Conservation (phyloP, 1,140 invertebrate species). For the Drosophila tropicalis region DNA sequence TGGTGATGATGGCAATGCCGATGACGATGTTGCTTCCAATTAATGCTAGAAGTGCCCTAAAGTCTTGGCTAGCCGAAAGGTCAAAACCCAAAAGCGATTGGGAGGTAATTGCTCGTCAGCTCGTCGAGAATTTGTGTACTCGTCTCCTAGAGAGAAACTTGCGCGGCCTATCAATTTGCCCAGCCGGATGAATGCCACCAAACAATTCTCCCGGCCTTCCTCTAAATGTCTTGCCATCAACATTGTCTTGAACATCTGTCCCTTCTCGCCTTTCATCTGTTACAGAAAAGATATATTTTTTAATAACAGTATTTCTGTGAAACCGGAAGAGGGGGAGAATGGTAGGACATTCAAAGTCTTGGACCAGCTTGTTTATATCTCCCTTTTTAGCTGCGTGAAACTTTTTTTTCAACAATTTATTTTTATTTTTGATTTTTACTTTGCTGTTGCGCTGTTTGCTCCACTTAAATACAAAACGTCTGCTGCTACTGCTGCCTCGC, state of each 20-base stretch:
- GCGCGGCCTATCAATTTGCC: slow-evolving; percentile 65
- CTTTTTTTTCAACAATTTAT: slow-evolving; percentile 55
- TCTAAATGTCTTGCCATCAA: neutral
- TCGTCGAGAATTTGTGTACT: slow-evolving; percentile 2
- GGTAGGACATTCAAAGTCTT: slow-evolving; percentile 51
- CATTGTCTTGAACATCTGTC: slow-evolving; percentile 3
- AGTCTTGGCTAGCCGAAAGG: slow-evolving; percentile 43
- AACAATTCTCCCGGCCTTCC: neutral
- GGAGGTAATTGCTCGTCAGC: slow-evolving; percentile 58
- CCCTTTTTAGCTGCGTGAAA: slow-evolving; percentile 40
- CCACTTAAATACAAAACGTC: slow-evolving; percentile 59
- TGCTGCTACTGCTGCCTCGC: slow-evolving; percentile 13
- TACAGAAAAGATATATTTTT: slow-evolving; percentile 37
- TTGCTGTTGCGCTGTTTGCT: slow-evolving; percentile 40
- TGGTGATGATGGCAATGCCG: slow-evolving; percentile 8
- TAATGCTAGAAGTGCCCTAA: slow-evolving; percentile 58
- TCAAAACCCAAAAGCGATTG: slow-evolving; percentile 43
- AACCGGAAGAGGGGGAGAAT: neutral
- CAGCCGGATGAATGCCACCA: slow-evolving; percentile 38
- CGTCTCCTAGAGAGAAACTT: slow-evolving; percentile 44
- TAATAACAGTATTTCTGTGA: slow-evolving; percentile 54
- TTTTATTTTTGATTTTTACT: slow-evolving; percentile 55
- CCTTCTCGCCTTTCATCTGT: neutral
- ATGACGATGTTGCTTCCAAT: slow-evolving; percentile 51
- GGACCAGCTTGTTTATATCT: slow-evolving; percentile 58